These are phyloP conservation scores for Amphiura filiformis DNA, from an alignment of 35 echinoderm and acorn worm species.

Conservation along the genomic window DNA sequence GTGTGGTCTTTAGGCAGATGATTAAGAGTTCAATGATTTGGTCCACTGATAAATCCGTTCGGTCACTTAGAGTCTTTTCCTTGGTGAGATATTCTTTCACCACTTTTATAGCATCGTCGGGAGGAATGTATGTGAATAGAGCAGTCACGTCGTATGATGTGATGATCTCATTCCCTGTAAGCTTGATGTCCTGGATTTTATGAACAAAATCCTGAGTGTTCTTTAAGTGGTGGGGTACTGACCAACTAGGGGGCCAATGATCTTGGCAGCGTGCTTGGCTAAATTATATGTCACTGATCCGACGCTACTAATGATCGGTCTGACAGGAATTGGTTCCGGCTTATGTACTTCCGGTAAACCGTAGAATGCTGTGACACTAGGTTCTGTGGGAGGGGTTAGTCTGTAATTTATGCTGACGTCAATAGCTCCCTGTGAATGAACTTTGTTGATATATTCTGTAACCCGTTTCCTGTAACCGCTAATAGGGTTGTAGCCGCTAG, in stretches of 20 bases:
- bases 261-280: slow-evolving; percentile 10
- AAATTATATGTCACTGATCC: slow-evolving; percentile 5
- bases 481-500: neutral
- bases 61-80: too few species aligned
- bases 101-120: too few species aligned
- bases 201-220: slow-evolving; percentile 3
- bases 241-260: slow-evolving; percentile 18
- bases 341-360: slow-evolving; percentile 35
- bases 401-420: neutral
- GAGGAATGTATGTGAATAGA: too few species aligned
- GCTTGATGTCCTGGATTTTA: too few species aligned
- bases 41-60: too few species aligned
- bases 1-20: too few species aligned
- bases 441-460: neutral
- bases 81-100: too few species aligned
- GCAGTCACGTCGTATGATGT: too few species aligned
- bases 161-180: too few species aligned
- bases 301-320: slow-evolving; percentile 21
- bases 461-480: neutral
- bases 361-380: slow-evolving; percentile 11
- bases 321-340: neutral
- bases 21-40: too few species aligned
- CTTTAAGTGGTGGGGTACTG: neutral
- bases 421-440: neutral
- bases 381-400: neutral